Base-by-base conservation (phyloP, 1,140 invertebrate species). In the Zaprionus gabonicus region DNA sequence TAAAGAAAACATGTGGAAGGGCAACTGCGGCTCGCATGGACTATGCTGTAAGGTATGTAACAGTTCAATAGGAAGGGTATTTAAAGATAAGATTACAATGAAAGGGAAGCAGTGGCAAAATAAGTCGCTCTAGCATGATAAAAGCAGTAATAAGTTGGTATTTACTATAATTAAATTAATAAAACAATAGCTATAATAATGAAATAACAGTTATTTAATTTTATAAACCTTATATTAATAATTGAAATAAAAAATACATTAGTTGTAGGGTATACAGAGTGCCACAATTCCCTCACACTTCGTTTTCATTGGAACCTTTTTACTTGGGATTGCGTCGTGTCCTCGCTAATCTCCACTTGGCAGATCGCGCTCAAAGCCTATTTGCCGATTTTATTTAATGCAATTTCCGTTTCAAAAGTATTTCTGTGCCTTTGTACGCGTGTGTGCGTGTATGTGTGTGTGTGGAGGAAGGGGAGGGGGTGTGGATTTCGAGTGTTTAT, bases 301-400 rank as follows among this genome's bases (percentile, higher is more conserved):
- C 76, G 28, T 53, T 80, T 72, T 58, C 25, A 41, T 78, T 78
- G 62, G 36, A 38, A 25, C 59, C 31, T 62, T 58, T 56, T 69
- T 56, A 64, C 71, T 77, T 76, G 67, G 71, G 81, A 83, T 87
- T 88, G 84, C 64, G 68, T 71, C 78, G 67, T 67, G 64, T 58
- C 65, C 65, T 62, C 71, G 78, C 58, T 87, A 87, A 88, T 83
- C 84, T 81, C 76, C 84, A 75, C 74, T 77, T 76, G 78, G 38
- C 41, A 56, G 28, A 58, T 59, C 64, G 60, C 57, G 58, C 65
- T 59, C 70, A 65, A 78, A 87, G 80, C 80, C 84, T 71, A 83
- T 88, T 87, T 88, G 72, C 72, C 73, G 78, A 84, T 78, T 81
- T 88, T 88, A 83, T 81, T 87, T 83, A 88, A 87, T 83, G 77